Conservation (phyloP, 1,140 invertebrate species). For the Meloidogyne hapla region DNA sequence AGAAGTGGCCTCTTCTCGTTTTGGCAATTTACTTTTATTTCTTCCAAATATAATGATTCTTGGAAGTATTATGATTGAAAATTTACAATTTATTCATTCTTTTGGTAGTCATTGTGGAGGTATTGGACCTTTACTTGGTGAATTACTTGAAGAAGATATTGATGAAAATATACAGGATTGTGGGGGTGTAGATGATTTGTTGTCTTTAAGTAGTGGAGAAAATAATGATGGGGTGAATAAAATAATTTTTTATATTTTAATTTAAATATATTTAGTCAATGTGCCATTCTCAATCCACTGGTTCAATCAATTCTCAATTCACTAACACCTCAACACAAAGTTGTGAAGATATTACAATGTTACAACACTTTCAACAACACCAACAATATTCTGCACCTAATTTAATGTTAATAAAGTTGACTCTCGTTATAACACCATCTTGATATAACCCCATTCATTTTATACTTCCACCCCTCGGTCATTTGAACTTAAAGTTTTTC, state of each 20-base stretch:
- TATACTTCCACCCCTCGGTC: slow-evolving; percentile 8
- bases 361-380: not conserved
- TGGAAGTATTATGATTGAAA: slow-evolving; percentile 49
- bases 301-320: slow-evolving; percentile 48
- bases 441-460: slow-evolving; percentile 1
- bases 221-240: not conserved
- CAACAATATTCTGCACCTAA: slow-evolving; percentile 22
- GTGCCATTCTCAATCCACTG: slow-evolving; percentile 44
- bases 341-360: slow-evolving; percentile 11
- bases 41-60: slow-evolving; percentile 59
- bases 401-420: slow-evolving; percentile 8
- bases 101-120: slow-evolving; percentile 52
- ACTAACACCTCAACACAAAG: slow-evolving; percentile 28
- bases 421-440: not conserved
- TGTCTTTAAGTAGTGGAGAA: not conserved
- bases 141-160: slow-evolving; percentile 54
- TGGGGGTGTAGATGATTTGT: not conserved
- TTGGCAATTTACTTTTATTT: slow-evolving; percentile 60
- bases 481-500: too few species aligned
- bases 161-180: slow-evolving; percentile 20
- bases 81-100: slow-evolving; percentile 60
- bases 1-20: slow-evolving; percentile 61
- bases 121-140: slow-evolving; percentile 56
- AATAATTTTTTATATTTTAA: too few species aligned
- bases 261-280: slow-evolving; percentile 27